These are phyloP conservation scores for Pachypeltis micranthus DNA, from an alignment of 1,140 invertebrate genomes.

Conservation along the genomic window DNA sequence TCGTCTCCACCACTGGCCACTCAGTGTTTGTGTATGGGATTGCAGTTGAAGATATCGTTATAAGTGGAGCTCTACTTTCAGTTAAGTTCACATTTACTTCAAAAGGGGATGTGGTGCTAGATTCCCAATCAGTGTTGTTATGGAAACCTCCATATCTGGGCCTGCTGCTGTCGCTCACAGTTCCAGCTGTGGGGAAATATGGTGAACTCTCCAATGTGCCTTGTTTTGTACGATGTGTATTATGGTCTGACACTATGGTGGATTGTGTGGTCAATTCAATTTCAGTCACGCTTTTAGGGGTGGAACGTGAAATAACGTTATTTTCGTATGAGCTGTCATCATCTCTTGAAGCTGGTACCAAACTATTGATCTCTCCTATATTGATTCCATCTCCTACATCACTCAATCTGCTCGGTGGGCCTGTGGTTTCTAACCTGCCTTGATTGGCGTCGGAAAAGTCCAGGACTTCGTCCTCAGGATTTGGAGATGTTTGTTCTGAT, in stretches of 20 bases:
- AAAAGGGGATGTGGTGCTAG: slow-evolving; percentile 32
- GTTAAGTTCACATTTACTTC: slow-evolving; percentile 32
- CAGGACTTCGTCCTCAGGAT: slow-evolving; percentile 47
- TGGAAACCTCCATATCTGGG: slow-evolving; percentile 40
- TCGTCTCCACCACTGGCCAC: not conserved
- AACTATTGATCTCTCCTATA: slow-evolving; percentile 19
- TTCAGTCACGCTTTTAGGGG: not conserved
- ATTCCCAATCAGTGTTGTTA: slow-evolving; percentile 36
- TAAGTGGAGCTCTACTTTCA: not conserved
- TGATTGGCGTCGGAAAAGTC: slow-evolving; percentile 55
- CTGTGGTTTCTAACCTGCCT: slow-evolving; percentile 23
- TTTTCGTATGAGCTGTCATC: slow-evolving; percentile 18
- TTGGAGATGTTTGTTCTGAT: slow-evolving; percentile 25
- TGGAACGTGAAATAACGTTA: not conserved
- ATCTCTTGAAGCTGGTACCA: not conserved
- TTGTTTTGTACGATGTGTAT: slow-evolving; percentile 11
- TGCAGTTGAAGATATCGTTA: not conserved
- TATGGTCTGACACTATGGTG: slow-evolving; percentile 13
- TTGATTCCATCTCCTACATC: slow-evolving; percentile 7
- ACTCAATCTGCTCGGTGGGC: not conserved
- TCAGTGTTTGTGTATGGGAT: not conserved
- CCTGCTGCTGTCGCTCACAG: slow-evolving; percentile 31
- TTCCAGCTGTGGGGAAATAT: slow-evolving; percentile 35
- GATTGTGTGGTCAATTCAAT: slow-evolving; percentile 11
- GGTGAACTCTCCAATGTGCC: slow-evolving; percentile 30